phyloP scores from a whole-genome alignment of 2,797 vertebrate genomes.

The Coregonus sp. region DNA sequence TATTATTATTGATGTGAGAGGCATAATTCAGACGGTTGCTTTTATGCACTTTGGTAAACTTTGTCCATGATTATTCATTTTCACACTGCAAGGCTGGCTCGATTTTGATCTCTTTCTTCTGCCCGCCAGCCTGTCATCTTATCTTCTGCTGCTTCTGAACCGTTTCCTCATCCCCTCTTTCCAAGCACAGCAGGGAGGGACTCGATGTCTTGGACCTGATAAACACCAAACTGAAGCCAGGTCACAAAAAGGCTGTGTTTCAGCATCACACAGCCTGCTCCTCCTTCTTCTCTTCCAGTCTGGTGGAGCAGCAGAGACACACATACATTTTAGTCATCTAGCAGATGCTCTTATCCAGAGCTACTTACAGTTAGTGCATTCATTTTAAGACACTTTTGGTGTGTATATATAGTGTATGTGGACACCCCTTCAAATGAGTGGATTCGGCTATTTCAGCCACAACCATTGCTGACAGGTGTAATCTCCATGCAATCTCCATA shows the following conservation, averaged over 20 bases:
- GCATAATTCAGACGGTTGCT: neutral
- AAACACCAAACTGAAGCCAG: conserved; percentile 48
- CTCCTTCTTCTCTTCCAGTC: neutral
- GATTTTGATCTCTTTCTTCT: conserved; percentile 43
- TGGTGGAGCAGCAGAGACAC: neutral
- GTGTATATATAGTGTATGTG: no score
- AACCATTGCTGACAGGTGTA: no score
- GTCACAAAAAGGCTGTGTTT: conserved; percentile 39
- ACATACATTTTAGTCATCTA: no score
- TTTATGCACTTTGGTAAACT: conserved; percentile 39
- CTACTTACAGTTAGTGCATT: no score
- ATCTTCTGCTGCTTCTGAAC: conserved; percentile 47
- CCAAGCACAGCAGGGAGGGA: conserved; percentile 31
- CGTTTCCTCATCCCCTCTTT: conserved; percentile 33
- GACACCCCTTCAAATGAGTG: no score
- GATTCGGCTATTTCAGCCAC: no score
- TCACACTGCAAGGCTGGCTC: conserved; percentile 39
- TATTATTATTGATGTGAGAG: conserved; percentile 21
- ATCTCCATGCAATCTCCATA: no score
- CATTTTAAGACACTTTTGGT: no score
- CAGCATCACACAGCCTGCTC: conserved; percentile 11
- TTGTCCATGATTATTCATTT: conserved; percentile 49
- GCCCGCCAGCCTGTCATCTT: conserved; percentile 42
- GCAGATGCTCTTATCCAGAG: no score
- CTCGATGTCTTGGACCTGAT: conserved; percentile 58